Evolutionary conservation across 1,140 invertebrate genomes (phyloP).

Genomic region (Temnothorax nylanderi): DNA sequence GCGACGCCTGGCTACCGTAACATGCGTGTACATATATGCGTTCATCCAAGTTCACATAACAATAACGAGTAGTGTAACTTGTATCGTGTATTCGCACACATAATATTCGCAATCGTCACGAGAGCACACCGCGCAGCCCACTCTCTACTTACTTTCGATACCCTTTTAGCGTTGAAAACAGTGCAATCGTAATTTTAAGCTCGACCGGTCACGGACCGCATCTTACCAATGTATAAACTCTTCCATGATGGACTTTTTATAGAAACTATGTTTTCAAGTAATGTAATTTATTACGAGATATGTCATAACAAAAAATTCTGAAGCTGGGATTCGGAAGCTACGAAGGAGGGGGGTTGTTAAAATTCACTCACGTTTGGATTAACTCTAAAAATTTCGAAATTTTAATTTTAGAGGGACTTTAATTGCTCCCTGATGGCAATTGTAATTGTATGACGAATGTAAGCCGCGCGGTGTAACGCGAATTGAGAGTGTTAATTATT

Average conservation of each 20-base stretch:
- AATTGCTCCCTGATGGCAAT: not conserved
- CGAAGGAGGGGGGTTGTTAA: not conserved
- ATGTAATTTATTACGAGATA: not conserved
- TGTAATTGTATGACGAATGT: not conserved
- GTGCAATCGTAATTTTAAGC: conserved; percentile 71
- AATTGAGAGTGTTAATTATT: conserved; percentile 55
- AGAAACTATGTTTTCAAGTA: not conserved
- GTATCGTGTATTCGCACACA: conserved; percentile 28
- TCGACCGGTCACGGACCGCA: not conserved
- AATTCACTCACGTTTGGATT: not conserved
- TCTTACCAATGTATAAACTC: not conserved
- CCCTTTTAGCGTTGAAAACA: conserved; percentile 10
- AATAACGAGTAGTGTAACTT: conserved; percentile 47
- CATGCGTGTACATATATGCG: conserved; percentile 55
- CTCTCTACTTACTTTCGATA: conserved; percentile 25
- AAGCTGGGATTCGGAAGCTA: conserved; percentile 13
- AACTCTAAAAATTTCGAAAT: conserved; percentile 2
- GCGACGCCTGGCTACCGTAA: conserved; percentile 39
- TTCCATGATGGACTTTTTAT: not conserved
- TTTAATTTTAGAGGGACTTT: not conserved
- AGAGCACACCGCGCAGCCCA: conserved; percentile 21
- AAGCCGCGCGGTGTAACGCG: conserved; percentile 44
- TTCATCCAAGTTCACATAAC: conserved; percentile 38
- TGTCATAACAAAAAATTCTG: not conserved
- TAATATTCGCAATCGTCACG: conserved; percentile 21